A percentile compares a stretch with the other conserved stretches of the same genome.
Conservation (phyloP, 2,797 vertebrate genomes). For the Enteromius argenteus region DNA sequence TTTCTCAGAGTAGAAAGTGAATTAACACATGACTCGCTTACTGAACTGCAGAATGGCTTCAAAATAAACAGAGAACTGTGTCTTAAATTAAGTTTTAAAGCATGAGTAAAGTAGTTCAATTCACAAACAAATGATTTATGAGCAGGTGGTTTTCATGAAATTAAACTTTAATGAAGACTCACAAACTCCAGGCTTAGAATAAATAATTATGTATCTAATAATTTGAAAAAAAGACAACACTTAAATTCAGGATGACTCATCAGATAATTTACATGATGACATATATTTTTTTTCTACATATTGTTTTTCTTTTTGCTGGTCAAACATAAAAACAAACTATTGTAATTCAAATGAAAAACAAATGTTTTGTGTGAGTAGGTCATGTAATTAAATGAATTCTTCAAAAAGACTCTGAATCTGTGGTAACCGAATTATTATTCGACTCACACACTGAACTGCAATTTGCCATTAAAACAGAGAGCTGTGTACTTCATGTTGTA, state of each 20-base stretch:
- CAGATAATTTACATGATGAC: neutral
- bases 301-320: neutral
- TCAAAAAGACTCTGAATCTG: neutral
- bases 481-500: neutral
- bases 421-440: neutral
- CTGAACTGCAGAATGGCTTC: neutral
- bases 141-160: neutral
- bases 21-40: neutral
- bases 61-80: neutral
- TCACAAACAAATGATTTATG: slow-evolving; percentile 6
- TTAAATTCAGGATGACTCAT: neutral
- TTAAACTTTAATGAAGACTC: neutral
- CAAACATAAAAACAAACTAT: neutral
- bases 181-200: neutral
- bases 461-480: neutral
- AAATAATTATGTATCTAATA: neutral
- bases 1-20: neutral
- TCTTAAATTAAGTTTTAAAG: neutral
- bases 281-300: neutral
- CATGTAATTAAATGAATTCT: neutral
- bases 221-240: neutral
- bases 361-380: neutral
- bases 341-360: neutral
- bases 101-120: neutral
- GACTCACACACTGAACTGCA: neutral